Percentiles rank a stretch among this genome's conserved stretches.
phyloP scores from a whole-genome alignment of 2,113 vertebrate genomes.

The Todiramphus saurophagus region DNA sequence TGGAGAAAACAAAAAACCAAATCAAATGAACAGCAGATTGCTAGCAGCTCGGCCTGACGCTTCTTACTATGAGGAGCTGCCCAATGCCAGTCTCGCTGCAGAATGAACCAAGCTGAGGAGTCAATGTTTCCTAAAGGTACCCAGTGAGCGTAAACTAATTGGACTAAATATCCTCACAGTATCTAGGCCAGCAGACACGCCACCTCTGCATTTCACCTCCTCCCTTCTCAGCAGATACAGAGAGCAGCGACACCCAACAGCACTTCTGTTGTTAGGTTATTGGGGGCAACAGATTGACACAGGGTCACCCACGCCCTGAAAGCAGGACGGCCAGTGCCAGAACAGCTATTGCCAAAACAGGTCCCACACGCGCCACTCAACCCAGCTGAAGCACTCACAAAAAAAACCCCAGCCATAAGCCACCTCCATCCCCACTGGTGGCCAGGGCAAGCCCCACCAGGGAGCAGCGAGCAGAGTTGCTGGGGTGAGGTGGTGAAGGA shows the following conservation, averaged over 20 bases:
- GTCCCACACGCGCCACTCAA: rapidly evolving
- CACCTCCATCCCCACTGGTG: rapidly evolving
- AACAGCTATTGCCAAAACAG: rapidly evolving
- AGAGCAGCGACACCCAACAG: not conserved
- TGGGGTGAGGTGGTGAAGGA: rapidly evolving
- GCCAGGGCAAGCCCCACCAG: not conserved
- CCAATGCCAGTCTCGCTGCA: not conserved
- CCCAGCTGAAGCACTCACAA: rapidly evolving
- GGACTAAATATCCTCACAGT: rapidly evolving
- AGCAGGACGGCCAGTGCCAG: rapidly evolving
- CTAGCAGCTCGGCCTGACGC: not conserved
- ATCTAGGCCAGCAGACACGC: not conserved
- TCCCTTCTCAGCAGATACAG: not conserved
- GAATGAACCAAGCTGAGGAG: rapidly evolving
- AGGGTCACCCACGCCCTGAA: rapidly evolving
- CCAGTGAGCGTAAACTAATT: not conserved
- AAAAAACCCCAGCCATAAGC: not conserved
- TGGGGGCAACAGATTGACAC: rapidly evolving
- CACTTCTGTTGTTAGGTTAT: rapidly evolving
- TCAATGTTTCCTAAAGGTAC: not conserved
- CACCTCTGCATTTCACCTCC: not conserved
- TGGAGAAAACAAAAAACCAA: not conserved
- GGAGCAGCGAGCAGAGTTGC: rapidly evolving
- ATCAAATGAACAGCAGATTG: not conserved
- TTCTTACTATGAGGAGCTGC: not conserved